Base-by-base conservation (phyloP, 2,113 vertebrate genomes). In the Ia io region DNA sequence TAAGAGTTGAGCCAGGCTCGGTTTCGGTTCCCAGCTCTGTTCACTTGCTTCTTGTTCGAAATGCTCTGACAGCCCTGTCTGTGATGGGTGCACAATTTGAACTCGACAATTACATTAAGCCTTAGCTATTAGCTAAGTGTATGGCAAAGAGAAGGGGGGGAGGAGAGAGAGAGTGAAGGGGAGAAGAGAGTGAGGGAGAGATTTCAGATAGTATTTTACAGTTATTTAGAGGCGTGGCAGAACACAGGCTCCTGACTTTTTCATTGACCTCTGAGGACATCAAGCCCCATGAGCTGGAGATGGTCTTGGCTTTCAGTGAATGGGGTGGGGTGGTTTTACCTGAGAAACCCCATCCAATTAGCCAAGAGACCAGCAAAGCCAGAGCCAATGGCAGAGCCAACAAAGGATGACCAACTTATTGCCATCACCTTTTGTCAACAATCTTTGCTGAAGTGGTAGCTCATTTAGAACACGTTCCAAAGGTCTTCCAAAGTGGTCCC, bases 41-140 rank as follows among this genome's bases (percentile, higher is more conserved):
- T 11, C 23, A 91, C 73, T 65, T 40, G 37, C 3, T 61, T 40
- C 4, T 37, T 69, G 82, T 71, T 49, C 23, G 53, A 13, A 76
- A 10, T 56, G n/a, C 65, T 86, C 74, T 69, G 61, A 74, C 69
- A 79, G 37, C 14, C 56, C 89, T 84, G 85, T 63, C 59, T 59
- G 22, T 56, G 84, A 79, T 17, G 14, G 18, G n/a, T 10, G 1
- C 18, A 71, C 18, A 70, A 65, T 79, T 9, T 51, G 49, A 89
- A 65, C 40, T 76, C 84, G 28, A 87, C 69, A 74, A 91, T 73
- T 37, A 84, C 8, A 82, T 37, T 69, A 82, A 56, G 70, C 56
- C 73, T 95, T 32, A 42, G 6, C 67, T 47, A 78, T 61, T 17
- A 83, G 9, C 42, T 73, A 76, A 84, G 42, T 69, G 10, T 67